Evolutionary conservation across 2,888 invertebrate genomes (phyloP), one percentile per base, ranked within the genome.

Genomic region (Oligia strigilis): DNA sequence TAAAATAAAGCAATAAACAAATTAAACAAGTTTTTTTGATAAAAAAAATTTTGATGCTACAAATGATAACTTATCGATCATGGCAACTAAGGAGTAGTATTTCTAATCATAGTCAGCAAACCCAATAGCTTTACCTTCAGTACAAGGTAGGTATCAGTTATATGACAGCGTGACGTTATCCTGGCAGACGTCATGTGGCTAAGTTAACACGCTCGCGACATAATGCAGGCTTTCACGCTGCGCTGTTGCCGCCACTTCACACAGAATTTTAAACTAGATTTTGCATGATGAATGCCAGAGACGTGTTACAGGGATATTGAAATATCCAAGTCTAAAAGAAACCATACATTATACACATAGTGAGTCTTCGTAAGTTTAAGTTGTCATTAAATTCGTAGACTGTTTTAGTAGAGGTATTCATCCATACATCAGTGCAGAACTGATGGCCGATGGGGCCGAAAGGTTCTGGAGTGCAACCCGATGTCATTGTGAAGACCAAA

Each of bases 201-300:
- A 62, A 75, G 84, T 75, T 80, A 80, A 75, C 84, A 87, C 83
- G 69, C 66, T 64, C 36, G 72, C n/a, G 78, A 79, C 76, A 77
- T 71, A 78, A 77, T 80, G 77, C 77, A 76, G 70, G 76, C 84
- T 77, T 72, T 87, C 71, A 83, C 74, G 65, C 58, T 74, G 73
- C 60, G 29, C 70, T 69, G 40, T 71, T 71, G 71, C 65, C 66
- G 69, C 65, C 19, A 79, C 69, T 76, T 77, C 84, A 79, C 62
- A 78, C 60, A 70, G 72, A 83, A 83, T 75, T 80, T 71, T 71
- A 43, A 77, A 85, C 52, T 65, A 85, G 43, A 76, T 60, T 77
- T 43, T 23, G n/a, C 40, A 55, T 72, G 58, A 58, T 40, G 0
- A 29, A 73, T 73, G 19, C 1, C 14, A 14, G 23, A 14, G 55